Evolutionary conservation across 2,113 vertebrate genomes (phyloP), one percentile per base, ranked within the genome.

Genomic region (Nothoprocta pentlandii): DNA sequence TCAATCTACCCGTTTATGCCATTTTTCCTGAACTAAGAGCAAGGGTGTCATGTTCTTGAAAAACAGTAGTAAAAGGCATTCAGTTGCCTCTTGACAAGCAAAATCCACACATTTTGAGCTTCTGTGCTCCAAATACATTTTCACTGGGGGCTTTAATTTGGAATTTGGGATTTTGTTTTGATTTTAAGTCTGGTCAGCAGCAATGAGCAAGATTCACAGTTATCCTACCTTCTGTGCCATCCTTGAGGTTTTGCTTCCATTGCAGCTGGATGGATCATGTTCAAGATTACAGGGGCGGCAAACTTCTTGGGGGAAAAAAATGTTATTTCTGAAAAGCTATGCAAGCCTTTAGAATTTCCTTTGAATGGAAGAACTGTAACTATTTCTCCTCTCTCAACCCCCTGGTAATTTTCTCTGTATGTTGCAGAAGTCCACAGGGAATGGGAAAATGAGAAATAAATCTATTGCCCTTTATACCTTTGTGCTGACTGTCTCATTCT

Each of bases 371-470:
- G 42, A 88, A 83, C 22, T 85, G 34, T 49, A 85, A 53, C 83
- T 94, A 64, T 91, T 95, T 92, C 56, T 70, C 92, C 94, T 94
- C 80, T 85, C 84, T 92, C 66, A 87, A 79, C 85, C 46, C 82
- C 85, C 11, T 88, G 85, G 89, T 95, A 94, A 94, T 97, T 97
- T 97, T 95, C 77, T 67, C 96, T 95, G 10, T 94, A 30, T 66
- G 87, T 79, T 95, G 67, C 93, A 56, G 85, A 90, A 87, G 86
- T 96, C 92, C 88, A 96, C 77, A 80, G 96, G 91, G 92, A 96
- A 89, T 80, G 68, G 78, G 79, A 94, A 95, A 93, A 94, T 93
- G 87, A 96, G 84, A 95, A 97, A 93, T 92, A 97, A 96, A 97
- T 96, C 87, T 88, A 41, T 90, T 95, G 78, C 81, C 49, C 91